Evolutionary conservation across 1,140 invertebrate genomes (phyloP), one percentile per base, ranked within the genome.

Genomic region (Drosophila littoralis): DNA sequence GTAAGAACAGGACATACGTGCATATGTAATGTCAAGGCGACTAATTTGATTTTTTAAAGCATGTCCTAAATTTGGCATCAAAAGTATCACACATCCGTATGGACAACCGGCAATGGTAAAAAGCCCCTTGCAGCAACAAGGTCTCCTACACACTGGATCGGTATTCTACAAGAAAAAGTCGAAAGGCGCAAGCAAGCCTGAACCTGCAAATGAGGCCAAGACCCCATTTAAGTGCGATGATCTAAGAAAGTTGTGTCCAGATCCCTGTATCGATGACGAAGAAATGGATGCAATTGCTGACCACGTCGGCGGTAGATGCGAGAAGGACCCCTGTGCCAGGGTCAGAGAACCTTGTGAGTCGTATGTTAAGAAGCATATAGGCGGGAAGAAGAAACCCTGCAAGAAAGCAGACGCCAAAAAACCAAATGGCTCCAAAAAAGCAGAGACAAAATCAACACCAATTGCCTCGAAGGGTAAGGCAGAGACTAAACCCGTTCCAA

Each of bases 211-310:
- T 2, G 48, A 0, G 7, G 13, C n/a, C 28, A 22, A 50, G 12
- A 2, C 22, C 9, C 0, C 1, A 1, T 1, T 22, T 0, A 50
- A 50, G 10, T 65, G 63, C 33, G 12, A 35, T n/a, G 32, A 36
- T 9, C 9, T n/a, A 5, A 15, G 15, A 3, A 15, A 51, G 17
- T 22, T 38, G 17, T 70, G 35, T 15, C 15, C 35, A 7, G 42
- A 64, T 64, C 50, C 42, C 12, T 70, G 60, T 36, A 13, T 36
- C 9, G 36, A 22, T 0, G 65, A 68, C 28, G 55, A 68, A 6
- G 45, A 61, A 22, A 32, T 52, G 38, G 48, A 40, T 7, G 12
- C 6, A 57, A 66, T 50, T 42, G 46, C 48, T 15, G 57, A 42
- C 13, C 57, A 69, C 12, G 48, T 69, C 17, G 33, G 38, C 3